These are phyloP conservation scores for Orchesellides sinensis DNA, from an alignment of 2,888 invertebrate species.

Conservation along the genomic window DNA sequence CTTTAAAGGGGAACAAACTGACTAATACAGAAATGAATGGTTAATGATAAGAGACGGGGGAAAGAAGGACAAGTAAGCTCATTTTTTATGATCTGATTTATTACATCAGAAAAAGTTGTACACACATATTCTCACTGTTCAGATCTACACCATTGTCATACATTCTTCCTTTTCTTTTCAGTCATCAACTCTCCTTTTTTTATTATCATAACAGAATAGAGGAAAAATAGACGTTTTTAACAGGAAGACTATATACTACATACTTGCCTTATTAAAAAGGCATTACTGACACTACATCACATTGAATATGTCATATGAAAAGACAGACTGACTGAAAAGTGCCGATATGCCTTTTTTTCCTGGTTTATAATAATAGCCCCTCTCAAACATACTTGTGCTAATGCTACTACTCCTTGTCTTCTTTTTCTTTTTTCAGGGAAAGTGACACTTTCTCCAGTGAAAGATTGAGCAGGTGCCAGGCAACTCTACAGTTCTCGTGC, in stretches of 20 bases:
- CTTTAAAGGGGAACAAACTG: neutral
- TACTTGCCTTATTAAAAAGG: slow-evolving; percentile 62
- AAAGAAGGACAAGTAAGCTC: slow-evolving; percentile 18
- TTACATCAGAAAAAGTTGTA: slow-evolving; percentile 19
- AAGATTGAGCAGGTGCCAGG: slow-evolving; percentile 63
- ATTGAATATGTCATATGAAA: slow-evolving; percentile 18
- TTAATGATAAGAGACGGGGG: slow-evolving; percentile 3
- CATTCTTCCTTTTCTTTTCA: neutral
- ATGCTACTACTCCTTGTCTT: slow-evolving; percentile 11
- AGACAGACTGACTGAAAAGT: slow-evolving; percentile 1
- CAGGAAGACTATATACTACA: no score
- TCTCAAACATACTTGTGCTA: neutral
- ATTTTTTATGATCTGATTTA: slow-evolving; percentile 57
- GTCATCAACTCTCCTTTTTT: neutral
- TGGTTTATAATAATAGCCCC: neutral
- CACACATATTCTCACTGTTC: neutral
- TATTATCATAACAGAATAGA: neutral
- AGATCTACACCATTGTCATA: neutral
- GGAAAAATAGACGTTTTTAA: neutral
- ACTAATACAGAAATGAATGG: neutral
- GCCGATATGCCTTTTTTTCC: neutral
- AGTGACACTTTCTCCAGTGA: slow-evolving; percentile 6
- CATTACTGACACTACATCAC: slow-evolving; percentile 50
- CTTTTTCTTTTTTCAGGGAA: slow-evolving; percentile 25
- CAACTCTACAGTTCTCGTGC: slow-evolving; percentile 1